A percentile compares a stretch with the other conserved stretches of the same genome.
Evolutionary conservation across 1,140 invertebrate genomes (phyloP).

Genomic region (Sminthurides bifidus): DNA sequence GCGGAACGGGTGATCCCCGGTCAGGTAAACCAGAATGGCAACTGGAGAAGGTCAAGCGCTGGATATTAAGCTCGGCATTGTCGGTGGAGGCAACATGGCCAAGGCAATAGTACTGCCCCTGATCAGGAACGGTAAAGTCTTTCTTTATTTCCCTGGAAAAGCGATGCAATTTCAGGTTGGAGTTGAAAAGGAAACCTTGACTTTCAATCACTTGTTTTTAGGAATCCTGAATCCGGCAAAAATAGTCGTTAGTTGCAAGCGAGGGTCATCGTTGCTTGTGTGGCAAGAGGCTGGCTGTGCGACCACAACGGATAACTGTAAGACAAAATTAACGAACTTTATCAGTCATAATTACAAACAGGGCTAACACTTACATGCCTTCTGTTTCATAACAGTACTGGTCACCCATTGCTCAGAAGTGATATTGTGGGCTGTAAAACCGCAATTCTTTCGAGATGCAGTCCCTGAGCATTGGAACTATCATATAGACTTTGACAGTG

Average conservation of each 20-base stretch:
- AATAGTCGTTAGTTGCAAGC: slow-evolving; percentile 19
- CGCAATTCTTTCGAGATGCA: slow-evolving; percentile 55
- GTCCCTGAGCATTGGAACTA: slow-evolving; percentile 37
- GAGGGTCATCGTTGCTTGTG: slow-evolving; percentile 3
- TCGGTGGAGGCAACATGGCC: slow-evolving; percentile 29
- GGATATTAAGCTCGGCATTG: slow-evolving; percentile 10
- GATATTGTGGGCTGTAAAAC: slow-evolving; percentile 76
- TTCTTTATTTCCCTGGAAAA: not conserved
- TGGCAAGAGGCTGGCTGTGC: slow-evolving; percentile 22
- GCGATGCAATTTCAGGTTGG: not conserved
- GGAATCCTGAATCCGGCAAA: slow-evolving; percentile 15
- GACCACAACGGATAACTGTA: slow-evolving; percentile 21
- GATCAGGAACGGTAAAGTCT: slow-evolving; percentile 20
- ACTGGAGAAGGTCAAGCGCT: too few relatives aligned
- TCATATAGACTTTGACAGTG: slow-evolving; percentile 27
- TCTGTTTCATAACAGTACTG: slow-evolving; percentile 36
- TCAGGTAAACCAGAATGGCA: too few relatives aligned
- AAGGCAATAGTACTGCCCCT: slow-evolving; percentile 25
- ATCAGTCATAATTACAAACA: not conserved
- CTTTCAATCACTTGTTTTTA: not conserved
- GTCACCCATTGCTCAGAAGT: slow-evolving; percentile 54
- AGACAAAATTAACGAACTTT: not conserved
- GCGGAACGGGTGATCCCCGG: too few relatives aligned
- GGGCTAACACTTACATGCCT: not conserved
- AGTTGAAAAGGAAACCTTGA: not conserved